These are phyloP conservation scores for Orthosia gothica DNA, from an alignment of 2,888 invertebrate genomes.

Conservation along the genomic window DNA sequence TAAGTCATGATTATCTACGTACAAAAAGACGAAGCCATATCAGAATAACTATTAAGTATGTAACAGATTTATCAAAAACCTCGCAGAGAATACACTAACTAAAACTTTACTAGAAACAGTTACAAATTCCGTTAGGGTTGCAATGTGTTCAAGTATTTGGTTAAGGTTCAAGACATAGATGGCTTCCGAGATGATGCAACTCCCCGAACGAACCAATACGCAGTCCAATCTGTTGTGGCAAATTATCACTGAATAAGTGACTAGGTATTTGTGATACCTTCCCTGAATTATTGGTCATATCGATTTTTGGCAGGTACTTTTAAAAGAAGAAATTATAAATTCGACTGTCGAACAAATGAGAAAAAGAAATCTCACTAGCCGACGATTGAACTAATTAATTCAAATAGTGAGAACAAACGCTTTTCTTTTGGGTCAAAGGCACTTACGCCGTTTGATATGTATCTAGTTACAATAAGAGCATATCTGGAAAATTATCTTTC, in stretches of 20 bases:
- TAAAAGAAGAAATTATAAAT: background rate
- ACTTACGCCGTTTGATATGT: no score
- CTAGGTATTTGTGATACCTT: slow-evolving; percentile 40
- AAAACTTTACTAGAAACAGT: slow-evolving; percentile 28
- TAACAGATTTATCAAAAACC: background rate
- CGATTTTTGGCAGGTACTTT: background rate
- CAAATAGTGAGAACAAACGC: no score
- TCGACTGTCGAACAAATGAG: no score
- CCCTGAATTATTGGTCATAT: slow-evolving; percentile 19
- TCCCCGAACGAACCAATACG: slow-evolving; percentile 57
- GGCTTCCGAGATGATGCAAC: slow-evolving; percentile 42
- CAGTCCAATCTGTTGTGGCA: slow-evolving; percentile 67
- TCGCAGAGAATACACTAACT: slow-evolving; percentile 7
- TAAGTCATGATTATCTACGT: no score
- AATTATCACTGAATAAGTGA: slow-evolving; percentile 73
- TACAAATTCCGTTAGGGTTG: slow-evolving; percentile 53
- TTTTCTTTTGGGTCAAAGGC: no score
- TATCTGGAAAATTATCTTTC: no score
- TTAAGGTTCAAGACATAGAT: slow-evolving; percentile 51
- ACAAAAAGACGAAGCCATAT: no score
- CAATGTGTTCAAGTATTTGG: slow-evolving; percentile 43
- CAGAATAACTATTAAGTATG: background rate
- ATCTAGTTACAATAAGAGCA: no score
- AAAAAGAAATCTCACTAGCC: no score
- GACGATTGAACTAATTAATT: no score